phyloP scores from a whole-genome alignment of 2,888 invertebrate genomes.

The Muschampia plurimacula region DNA sequence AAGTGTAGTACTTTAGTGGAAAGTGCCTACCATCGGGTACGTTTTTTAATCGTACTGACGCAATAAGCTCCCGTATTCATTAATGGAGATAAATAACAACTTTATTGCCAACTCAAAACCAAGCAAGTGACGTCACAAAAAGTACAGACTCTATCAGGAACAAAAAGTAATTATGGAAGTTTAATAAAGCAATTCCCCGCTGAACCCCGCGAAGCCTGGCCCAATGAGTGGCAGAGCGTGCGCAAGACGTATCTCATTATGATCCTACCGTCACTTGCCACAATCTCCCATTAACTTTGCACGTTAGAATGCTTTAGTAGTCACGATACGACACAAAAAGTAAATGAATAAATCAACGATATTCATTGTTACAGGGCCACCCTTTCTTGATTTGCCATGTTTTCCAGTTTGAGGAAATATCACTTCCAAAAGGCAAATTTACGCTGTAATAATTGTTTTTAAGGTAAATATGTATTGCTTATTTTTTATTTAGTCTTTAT shows the following conservation, averaged over 20 bases:
- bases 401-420: too few species aligned
- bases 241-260: constrained; percentile 22
- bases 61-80: neutral
- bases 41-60: too few species aligned
- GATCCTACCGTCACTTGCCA: constrained; percentile 9
- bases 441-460: too few species aligned
- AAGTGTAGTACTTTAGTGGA: too few species aligned
- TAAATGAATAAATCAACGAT: too few species aligned
- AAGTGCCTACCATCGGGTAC: too few species aligned
- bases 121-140: neutral
- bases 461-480: too few species aligned
- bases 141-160: neutral
- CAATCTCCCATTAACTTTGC: constrained; percentile 25
- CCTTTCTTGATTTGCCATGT: too few species aligned
- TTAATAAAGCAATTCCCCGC: neutral
- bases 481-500: too few species aligned
- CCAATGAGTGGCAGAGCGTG: constrained; percentile 1
- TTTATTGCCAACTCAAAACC: neutral
- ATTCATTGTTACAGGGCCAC: too few species aligned
- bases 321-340: constrained; percentile 1
- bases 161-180: constrained; percentile 12
- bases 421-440: too few species aligned
- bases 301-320: neutral
- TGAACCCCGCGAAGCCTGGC: neutral
- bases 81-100: neutral